Evolutionary conservation across 2,797 vertebrate genomes (phyloP).

Genomic region (Chrysocyon brachyurus): DNA sequence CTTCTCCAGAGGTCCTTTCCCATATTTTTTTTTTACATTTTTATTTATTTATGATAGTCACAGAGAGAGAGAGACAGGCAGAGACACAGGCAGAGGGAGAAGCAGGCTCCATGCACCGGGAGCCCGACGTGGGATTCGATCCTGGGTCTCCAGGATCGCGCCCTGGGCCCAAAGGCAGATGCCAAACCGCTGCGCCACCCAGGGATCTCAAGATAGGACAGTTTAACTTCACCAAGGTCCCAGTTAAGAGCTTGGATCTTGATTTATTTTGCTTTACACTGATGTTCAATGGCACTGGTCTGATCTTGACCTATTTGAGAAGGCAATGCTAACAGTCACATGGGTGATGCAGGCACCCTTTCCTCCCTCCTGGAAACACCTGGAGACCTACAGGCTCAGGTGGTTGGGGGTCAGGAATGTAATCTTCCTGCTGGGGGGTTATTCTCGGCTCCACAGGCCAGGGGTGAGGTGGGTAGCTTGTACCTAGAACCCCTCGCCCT

Average conservation of each 20-base stretch:
- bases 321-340: not conserved
- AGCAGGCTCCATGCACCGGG: no score
- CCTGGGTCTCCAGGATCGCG: no score
- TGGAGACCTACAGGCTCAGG: not conserved
- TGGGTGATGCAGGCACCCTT: not conserved
- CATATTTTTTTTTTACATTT: no score
- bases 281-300: not conserved
- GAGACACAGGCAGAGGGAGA: no score
- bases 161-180: no score
- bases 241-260: not conserved
- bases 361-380: not conserved
- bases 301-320: not conserved
- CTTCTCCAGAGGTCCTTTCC: not conserved
- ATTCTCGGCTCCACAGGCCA: not conserved
- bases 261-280: not conserved
- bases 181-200: no score
- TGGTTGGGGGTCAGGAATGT: not conserved
- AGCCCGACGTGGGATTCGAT: no score
- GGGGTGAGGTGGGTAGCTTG: not conserved
- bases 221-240: not conserved
- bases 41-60: no score
- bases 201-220: not conserved
- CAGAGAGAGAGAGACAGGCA: no score
- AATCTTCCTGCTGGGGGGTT: not conserved
- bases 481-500: no score